phyloP scores from a whole-genome alignment of 1,140 invertebrate genomes.

The Tachypleus tridentatus region DNA sequence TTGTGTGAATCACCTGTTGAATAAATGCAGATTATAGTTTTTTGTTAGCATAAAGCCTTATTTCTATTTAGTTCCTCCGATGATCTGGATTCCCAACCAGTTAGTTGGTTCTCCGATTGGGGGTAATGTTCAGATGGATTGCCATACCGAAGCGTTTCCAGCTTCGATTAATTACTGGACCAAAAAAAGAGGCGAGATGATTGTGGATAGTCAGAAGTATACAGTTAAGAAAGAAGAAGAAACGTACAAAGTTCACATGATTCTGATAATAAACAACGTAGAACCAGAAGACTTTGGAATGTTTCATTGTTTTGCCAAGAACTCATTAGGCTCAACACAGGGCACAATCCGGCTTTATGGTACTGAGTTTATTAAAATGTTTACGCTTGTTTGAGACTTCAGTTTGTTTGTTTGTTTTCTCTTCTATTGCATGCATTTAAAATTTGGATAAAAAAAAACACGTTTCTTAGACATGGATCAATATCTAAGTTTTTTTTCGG shows the following conservation, averaged over 20 bases:
- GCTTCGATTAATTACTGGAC: slow-evolving; percentile 27
- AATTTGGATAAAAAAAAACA: too few species aligned
- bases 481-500: too few species aligned
- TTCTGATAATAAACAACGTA: slow-evolving; percentile 20
- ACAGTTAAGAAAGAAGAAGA: slow-evolving; percentile 10
- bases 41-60: too few species aligned
- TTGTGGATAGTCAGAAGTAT: slow-evolving; percentile 18
- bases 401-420: too few species aligned
- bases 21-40: too few species aligned
- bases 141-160: slow-evolving; percentile 33
- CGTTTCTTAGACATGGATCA: too few species aligned
- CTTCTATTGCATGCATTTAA: too few species aligned
- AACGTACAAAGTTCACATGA: slow-evolving; percentile 25
- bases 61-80: slow-evolving; percentile 32
- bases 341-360: slow-evolving; percentile 79
- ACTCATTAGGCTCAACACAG: slow-evolving; percentile 82
- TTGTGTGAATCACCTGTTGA: too few species aligned
- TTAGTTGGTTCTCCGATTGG: slow-evolving; percentile 35
- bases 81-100: slow-evolving; percentile 39
- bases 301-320: slow-evolving; percentile 81
- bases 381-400: too few species aligned
- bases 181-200: slow-evolving; percentile 20
- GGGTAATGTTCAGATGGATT: slow-evolving; percentile 34
- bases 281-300: slow-evolving; percentile 56
- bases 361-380: slow-evolving; percentile 40